phyloP scores from a whole-genome alignment of 2,797 vertebrate species.

The Amniataba percoides region DNA sequence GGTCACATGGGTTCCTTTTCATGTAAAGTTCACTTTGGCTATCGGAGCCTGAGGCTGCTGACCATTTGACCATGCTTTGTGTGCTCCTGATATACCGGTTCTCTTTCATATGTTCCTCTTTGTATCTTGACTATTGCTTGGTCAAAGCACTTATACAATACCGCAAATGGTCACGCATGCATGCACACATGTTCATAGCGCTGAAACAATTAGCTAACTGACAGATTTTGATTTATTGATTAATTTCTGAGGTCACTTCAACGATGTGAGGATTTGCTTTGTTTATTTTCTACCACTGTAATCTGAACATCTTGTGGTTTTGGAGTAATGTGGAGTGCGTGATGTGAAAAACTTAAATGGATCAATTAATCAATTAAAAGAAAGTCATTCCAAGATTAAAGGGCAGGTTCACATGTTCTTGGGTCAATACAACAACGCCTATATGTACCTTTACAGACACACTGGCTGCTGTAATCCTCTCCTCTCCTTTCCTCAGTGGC shows the following conservation, averaged over 20 bases:
- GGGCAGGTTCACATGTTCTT: neutral
- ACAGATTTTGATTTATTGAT: neutral
- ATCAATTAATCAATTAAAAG: neutral
- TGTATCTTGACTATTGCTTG: slow-evolving; percentile 19
- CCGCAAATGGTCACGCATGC: neutral
- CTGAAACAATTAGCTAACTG: neutral
- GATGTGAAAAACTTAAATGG: too few relatives aligned
- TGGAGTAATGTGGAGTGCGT: too few relatives aligned
- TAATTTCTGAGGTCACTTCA: neutral
- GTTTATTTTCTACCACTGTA: neutral
- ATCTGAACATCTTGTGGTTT: neutral
- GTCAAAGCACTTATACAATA: neutral
- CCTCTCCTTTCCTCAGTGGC: neutral
- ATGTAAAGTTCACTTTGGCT: slow-evolving; percentile 66
- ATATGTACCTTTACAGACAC: neutral
- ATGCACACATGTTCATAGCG: neutral
- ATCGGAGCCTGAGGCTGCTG: slow-evolving; percentile 59
- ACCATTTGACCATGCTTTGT: slow-evolving; percentile 57
- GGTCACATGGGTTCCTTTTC: slow-evolving; percentile 59
- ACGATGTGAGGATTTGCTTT: slow-evolving; percentile 6
- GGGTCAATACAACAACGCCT: neutral
- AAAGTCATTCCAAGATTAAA: neutral
- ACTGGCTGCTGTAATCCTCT: neutral
- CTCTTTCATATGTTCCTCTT: slow-evolving; percentile 27
- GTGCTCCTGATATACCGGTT: slow-evolving; percentile 18